These are phyloP conservation scores for Oxyruncus cristatus DNA, from an alignment of 2,113 vertebrate species.

Conservation along the genomic window DNA sequence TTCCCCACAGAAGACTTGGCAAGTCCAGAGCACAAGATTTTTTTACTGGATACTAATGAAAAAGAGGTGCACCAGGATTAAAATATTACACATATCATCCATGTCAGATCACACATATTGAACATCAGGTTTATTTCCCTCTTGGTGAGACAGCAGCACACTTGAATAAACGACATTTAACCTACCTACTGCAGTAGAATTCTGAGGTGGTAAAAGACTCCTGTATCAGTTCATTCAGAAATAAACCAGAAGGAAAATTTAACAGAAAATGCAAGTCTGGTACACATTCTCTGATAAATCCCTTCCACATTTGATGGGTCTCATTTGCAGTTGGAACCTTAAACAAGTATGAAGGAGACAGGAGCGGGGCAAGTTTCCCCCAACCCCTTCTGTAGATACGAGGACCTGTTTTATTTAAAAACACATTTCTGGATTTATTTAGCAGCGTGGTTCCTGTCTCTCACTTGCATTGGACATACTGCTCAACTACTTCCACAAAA, in stretches of 20 bases:
- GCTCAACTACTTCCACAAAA: neutral
- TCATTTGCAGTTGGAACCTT: neutral
- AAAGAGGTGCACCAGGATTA: neutral
- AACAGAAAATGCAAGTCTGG: neutral
- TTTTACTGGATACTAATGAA: neutral
- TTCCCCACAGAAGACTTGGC: neutral
- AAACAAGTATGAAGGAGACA: neutral
- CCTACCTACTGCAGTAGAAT: neutral
- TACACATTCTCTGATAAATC: neutral
- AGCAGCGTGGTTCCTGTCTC: neutral
- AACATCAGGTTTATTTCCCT: neutral
- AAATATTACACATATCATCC: neutral
- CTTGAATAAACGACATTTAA: neutral
- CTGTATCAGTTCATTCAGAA: neutral
- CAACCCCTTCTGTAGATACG: neutral
- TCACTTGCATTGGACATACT: neutral
- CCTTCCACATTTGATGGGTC: neutral
- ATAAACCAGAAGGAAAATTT: neutral
- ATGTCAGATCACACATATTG: neutral
- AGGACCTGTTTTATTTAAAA: neutral
- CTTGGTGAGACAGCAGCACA: neutral
- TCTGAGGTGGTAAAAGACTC: neutral
- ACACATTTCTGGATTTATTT: neutral
- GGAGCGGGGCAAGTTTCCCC: neutral
- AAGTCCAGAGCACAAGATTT: neutral